Percentiles rank a stretch among this genome's conserved stretches.
Evolutionary conservation across 2,797 vertebrate species (phyloP).

Genomic region (Megaceryle alcyon): DNA sequence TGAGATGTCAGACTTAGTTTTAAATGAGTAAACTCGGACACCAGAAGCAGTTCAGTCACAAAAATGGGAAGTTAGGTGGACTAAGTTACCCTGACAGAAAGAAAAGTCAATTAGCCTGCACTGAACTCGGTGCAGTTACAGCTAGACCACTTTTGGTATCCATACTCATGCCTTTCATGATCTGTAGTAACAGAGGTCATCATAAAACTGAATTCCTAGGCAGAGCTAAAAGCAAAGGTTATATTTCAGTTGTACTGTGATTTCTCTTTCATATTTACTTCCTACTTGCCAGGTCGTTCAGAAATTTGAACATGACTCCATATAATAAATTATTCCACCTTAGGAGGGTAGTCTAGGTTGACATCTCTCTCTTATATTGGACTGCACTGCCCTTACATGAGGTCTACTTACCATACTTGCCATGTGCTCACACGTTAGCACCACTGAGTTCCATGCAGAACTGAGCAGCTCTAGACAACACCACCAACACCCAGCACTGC

Average conservation of each 20-base stretch:
- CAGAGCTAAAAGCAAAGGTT: background rate
- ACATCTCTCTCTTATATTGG: background rate
- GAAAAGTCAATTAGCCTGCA: background rate
- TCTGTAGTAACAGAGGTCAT: background rate
- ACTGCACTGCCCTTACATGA: background rate
- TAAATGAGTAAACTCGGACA: background rate
- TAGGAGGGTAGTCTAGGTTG: background rate
- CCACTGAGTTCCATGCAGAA: background rate
- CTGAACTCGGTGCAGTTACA: background rate
- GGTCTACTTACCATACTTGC: background rate
- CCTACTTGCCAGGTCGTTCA: background rate
- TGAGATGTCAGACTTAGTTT: background rate
- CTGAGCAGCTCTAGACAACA: background rate
- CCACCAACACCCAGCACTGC: background rate
- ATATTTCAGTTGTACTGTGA: background rate
- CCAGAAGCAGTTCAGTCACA: background rate
- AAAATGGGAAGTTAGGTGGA: background rate
- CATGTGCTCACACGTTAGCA: background rate
- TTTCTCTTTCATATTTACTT: background rate
- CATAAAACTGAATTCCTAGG: background rate
- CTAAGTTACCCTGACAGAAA: constrained; percentile 8
- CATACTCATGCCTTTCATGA: background rate
- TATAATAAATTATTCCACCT: background rate
- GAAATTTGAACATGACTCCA: background rate
- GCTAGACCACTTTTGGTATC: background rate